Percentiles rank a stretch among this genome's conserved stretches.
phyloP scores from a whole-genome alignment of 2,797 vertebrate genomes.

The Danio jaintianensis region DNA sequence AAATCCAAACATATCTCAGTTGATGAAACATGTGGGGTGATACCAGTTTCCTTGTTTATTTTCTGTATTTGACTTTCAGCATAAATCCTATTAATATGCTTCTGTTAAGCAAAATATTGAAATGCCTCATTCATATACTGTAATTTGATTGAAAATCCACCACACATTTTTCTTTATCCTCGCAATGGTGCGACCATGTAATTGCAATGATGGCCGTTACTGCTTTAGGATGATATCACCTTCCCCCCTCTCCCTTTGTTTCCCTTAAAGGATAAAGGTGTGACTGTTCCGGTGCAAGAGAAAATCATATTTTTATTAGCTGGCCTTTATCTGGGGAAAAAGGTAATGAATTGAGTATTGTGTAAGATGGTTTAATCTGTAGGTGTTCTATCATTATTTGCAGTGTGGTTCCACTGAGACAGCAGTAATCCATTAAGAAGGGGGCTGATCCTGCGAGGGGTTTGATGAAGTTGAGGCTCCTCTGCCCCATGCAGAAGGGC shows the following conservation, averaged over 20 bases:
- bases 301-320: slow-evolving; percentile 84
- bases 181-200: slow-evolving; percentile 75
- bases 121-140: not conserved
- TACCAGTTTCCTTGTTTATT: no score
- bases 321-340: slow-evolving; percentile 74
- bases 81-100: not conserved
- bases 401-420: slow-evolving; percentile 81
- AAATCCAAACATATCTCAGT: no score
- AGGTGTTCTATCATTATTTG: slow-evolving; percentile 88
- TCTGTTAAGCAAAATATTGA: not conserved
- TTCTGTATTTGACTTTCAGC: no score
- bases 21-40: no score
- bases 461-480: slow-evolving; percentile 66
- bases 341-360: slow-evolving; percentile 84
- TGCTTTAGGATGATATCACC: slow-evolving; percentile 65
- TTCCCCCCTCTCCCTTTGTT: slow-evolving; percentile 59
- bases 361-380: slow-evolving; percentile 85
- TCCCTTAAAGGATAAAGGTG: slow-evolving; percentile 79
- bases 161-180: slow-evolving; percentile 59
- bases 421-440: slow-evolving; percentile 87
- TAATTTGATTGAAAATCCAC: not conserved
- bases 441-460: slow-evolving; percentile 75
- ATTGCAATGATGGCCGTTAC: slow-evolving; percentile 82
- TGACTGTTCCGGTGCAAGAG: slow-evolving; percentile 75
- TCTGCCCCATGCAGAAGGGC: slow-evolving; percentile 82